phyloP scores from a whole-genome alignment of 2,888 invertebrate genomes.

The Perizoma affinitatum region DNA sequence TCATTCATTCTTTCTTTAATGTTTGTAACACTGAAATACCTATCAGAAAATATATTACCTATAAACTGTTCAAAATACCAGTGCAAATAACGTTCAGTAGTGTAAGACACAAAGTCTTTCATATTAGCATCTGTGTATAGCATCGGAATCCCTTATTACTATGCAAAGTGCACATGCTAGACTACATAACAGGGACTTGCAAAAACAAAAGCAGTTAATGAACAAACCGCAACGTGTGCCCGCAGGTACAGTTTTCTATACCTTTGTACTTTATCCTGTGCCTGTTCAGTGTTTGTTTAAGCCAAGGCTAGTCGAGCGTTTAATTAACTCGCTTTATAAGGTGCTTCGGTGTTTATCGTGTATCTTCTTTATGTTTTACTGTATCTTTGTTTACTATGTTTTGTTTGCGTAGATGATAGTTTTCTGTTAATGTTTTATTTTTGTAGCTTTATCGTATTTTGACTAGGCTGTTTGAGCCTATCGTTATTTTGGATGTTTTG shows the following conservation, averaged over 20 bases:
- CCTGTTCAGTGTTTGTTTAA: conserved; percentile 32
- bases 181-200: background rate
- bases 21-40: too few relatives aligned
- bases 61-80: too few relatives aligned
- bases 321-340: conserved; percentile 47
- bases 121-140: too few relatives aligned
- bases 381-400: conserved; percentile 13
- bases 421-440: conserved; percentile 8
- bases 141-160: conserved; percentile 1
- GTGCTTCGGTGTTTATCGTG: conserved; percentile 28
- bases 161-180: conserved; percentile 5
- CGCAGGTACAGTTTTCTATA: conserved; percentile 23
- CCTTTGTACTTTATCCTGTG: conserved; percentile 12
- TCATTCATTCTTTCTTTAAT: too few relatives aligned
- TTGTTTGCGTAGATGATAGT: conserved; percentile 8
- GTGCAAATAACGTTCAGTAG: too few relatives aligned
- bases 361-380: conserved; percentile 24
- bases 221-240: conserved; percentile 34
- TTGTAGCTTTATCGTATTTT: background rate
- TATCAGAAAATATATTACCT: too few relatives aligned
- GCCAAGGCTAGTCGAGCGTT: conserved; percentile 41
- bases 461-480: too few relatives aligned
- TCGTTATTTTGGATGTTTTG: too few relatives aligned
- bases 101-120: too few relatives aligned
- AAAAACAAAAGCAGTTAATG: conserved; percentile 41